Evolutionary conservation across 30 jellyfish, hydroid and myxozoan genomes (phyloP).

Genomic region (Pseudorhiza aurosa): DNA sequence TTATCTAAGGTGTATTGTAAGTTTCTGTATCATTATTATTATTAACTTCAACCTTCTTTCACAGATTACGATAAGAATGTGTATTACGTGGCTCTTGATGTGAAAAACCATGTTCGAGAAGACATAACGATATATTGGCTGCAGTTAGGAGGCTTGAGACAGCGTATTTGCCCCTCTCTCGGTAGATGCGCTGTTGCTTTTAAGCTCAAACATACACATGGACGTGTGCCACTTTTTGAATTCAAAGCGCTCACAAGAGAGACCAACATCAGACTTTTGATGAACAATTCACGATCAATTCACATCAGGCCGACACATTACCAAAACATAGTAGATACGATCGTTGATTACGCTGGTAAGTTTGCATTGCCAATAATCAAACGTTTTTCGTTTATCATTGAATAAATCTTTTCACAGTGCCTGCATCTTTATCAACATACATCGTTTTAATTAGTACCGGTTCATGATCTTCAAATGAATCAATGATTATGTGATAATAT

Average conservation of each 20-base stretch:
- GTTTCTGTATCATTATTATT: not conserved
- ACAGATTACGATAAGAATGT: slow-evolving; percentile 23
- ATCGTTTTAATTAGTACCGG: no score
- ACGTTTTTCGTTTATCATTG: not conserved
- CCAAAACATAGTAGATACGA: not conserved
- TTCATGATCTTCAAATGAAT: no score
- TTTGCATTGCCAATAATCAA: not conserved
- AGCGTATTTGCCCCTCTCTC: not conserved
- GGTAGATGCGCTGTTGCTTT: slow-evolving; percentile 7
- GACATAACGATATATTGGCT: slow-evolving; percentile 15
- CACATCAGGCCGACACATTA: slow-evolving; percentile 9
- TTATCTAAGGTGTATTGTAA: not conserved
- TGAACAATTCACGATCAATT: not conserved
- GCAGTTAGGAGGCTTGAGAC: not conserved
- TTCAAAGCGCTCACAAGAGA: slow-evolving; percentile 24
- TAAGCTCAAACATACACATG: not conserved
- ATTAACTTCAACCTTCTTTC: no score
- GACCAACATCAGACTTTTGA: not conserved
- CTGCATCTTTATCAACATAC: no score
- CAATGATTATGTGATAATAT: no score
- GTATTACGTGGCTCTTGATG: slow-evolving; percentile 14
- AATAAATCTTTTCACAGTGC: no score
- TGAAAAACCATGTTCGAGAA: slow-evolving; percentile 11
- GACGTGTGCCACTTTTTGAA: not conserved
- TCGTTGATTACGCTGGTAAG: slow-evolving; percentile 16